phyloP scores from a whole-genome alignment of 2,888 invertebrate genomes.

The Amorpha juglandis region DNA sequence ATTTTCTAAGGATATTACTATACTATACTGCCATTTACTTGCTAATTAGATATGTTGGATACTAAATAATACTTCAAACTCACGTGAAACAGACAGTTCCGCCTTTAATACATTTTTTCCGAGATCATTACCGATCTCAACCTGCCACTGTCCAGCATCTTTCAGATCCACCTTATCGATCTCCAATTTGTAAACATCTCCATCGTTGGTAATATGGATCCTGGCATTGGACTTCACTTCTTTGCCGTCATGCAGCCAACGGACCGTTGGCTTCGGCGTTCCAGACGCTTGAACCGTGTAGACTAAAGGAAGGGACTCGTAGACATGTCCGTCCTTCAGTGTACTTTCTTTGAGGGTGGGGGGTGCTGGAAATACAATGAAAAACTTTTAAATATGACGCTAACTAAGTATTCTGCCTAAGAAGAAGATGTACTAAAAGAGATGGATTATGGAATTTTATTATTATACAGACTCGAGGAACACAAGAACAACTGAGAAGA shows the following conservation, averaged over 20 bases:
- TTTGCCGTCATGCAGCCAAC: constrained; percentile 91
- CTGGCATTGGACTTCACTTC: constrained; percentile 87
- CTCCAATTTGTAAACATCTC: constrained; percentile 89
- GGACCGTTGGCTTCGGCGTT: constrained; percentile 89
- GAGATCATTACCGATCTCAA: constrained; percentile 91
- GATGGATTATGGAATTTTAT: not conserved
- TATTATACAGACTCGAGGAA: not conserved
- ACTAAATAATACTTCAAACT: constrained; percentile 53
- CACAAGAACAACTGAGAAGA: not conserved
- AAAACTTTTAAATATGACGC: not conserved
- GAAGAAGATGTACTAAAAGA: not conserved
- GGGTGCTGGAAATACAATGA: constrained; percentile 77
- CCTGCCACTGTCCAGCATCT: constrained; percentile 93
- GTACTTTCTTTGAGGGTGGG: constrained; percentile 89
- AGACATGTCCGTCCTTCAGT: constrained; percentile 89
- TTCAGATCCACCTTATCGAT: constrained; percentile 87
- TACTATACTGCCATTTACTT: not conserved
- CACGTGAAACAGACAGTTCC: constrained; percentile 89
- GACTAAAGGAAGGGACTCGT: constrained; percentile 91
- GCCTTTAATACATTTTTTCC: constrained; percentile 91
- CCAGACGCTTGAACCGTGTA: constrained; percentile 92
- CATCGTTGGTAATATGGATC: constrained; percentile 86
- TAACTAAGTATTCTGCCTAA: not conserved
- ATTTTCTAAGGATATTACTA: no score
- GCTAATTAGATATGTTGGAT: not conserved